Base-by-base conservation (phyloP, 1,140 invertebrate genomes). In the Neodiprion pinetum region DNA sequence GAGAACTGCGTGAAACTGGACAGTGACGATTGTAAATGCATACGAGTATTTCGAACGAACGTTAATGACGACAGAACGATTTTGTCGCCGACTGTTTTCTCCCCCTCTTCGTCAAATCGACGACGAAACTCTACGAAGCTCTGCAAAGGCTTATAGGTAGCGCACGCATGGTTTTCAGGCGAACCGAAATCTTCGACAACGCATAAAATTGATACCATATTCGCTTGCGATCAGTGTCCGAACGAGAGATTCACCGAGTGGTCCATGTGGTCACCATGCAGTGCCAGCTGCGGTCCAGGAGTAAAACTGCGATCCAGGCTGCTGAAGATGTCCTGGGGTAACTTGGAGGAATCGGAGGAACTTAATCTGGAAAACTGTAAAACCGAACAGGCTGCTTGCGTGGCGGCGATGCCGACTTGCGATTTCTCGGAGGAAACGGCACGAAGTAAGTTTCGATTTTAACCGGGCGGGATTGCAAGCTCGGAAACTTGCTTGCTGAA, bases 231-330 rank as follows among this genome's bases (percentile, higher is more conserved):
- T 40, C 5, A 83, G 68, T 88, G 87, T 73, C 77, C 80, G 5
- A 66, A 48, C 0, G 80, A 85, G 0, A 77, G 72, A 10, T 91
- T 92, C 21, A 90, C 90, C 1, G 80, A 87, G 11, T 94, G 93
- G 93, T 89, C 91, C 10, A 85, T 89, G 50, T 94, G 93, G 92
- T 90, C 90, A 1, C 90, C 91, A 11, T 95, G 93, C 85, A 92
- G 91, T 7, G 91, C 91, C 1, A 90, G 90, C 2, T 95, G 94
- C 83, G 93, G 93, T 0, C 88, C 90, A 72, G 93, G 93, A 0
- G 86, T 90, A 0, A 89, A 90, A 67, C 85, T 92, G 77, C 89
- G 94, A 70, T 91, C 91, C 1, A 88, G 95, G 10, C 85, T 85
- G 48, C 79, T 85, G 72, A 84, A 87, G 28, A 82, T 83, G 75